Evolutionary conservation across 2,888 invertebrate genomes (phyloP).

Genomic region (Calliopum simillimum): DNA sequence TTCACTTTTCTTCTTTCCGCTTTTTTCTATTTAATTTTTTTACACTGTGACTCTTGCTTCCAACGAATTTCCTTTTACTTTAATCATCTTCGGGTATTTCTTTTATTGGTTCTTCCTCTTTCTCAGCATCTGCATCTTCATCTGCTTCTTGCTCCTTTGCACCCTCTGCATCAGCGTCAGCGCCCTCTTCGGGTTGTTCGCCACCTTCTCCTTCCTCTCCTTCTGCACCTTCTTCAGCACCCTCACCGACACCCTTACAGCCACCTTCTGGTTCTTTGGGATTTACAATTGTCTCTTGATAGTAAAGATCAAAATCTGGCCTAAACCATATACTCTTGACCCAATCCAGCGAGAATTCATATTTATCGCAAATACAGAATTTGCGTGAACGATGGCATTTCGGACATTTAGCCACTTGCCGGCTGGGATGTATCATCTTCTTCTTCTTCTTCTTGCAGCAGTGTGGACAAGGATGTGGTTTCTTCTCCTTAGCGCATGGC

Average conservation of each 20-base stretch:
- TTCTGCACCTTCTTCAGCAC: not conserved
- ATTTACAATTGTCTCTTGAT: constrained; percentile 53
- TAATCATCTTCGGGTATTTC: constrained; percentile 38
- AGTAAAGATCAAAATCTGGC: constrained; percentile 60
- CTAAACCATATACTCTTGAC: constrained; percentile 60
- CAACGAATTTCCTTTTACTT: no score
- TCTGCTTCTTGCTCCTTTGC: constrained; percentile 38
- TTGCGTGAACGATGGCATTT: constrained; percentile 56
- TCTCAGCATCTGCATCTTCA: constrained; percentile 16
- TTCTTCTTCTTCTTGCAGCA: constrained; percentile 54
- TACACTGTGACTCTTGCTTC: no score
- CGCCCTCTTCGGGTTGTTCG: constrained; percentile 10
- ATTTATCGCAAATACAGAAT: constrained; percentile 57
- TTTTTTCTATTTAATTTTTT: no score
- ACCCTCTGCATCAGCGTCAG: constrained; percentile 40
- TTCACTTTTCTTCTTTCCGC: no score
- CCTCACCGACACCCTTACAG: constrained; percentile 21
- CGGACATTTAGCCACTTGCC: constrained; percentile 54
- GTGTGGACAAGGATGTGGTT: constrained; percentile 54
- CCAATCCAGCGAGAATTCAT: constrained; percentile 60
- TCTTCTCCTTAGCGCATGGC: constrained; percentile 52
- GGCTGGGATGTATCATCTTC: constrained; percentile 50
- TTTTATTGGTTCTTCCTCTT: constrained; percentile 40
- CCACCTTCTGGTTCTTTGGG: not conserved
- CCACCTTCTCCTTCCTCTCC: constrained; percentile 1